These are phyloP conservation scores for Sepioteuthis lessoniana DNA, from an alignment of 2,888 invertebrate species.

Conservation along the genomic window DNA sequence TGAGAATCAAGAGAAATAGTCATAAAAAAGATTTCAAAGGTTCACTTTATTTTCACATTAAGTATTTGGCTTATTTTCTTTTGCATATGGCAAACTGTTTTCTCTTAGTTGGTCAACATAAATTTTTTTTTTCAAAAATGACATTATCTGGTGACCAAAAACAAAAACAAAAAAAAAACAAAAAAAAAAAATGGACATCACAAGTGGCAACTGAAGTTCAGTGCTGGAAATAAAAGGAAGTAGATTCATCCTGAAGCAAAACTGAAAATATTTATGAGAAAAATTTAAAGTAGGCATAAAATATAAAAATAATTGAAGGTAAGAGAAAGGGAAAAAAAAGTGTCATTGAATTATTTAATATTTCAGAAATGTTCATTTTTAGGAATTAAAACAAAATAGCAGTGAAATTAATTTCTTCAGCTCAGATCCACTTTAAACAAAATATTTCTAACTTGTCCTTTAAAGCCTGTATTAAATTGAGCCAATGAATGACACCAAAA, in stretches of 20 bases:
- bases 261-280: background rate
- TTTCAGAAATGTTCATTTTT: background rate
- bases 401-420: background rate
- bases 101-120: background rate
- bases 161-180: too few species aligned
- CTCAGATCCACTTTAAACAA: background rate
- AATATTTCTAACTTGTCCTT: background rate
- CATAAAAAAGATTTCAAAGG: background rate
- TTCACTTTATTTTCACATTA: background rate
- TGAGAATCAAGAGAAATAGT: background rate
- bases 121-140: background rate
- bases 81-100: background rate
- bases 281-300: background rate
- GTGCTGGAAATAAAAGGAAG: background rate
- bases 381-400: background rate
- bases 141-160: background rate
- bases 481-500: background rate
- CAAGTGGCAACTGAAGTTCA: constrained; percentile 8
- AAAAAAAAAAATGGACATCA: background rate
- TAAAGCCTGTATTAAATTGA: background rate
- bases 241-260: background rate
- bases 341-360: background rate
- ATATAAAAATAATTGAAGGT: background rate
- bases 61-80: constrained; percentile 23
- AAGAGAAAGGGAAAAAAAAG: background rate